phyloP scores from a whole-genome alignment of 1,140 invertebrate species.

The Diorhabda elongata region DNA sequence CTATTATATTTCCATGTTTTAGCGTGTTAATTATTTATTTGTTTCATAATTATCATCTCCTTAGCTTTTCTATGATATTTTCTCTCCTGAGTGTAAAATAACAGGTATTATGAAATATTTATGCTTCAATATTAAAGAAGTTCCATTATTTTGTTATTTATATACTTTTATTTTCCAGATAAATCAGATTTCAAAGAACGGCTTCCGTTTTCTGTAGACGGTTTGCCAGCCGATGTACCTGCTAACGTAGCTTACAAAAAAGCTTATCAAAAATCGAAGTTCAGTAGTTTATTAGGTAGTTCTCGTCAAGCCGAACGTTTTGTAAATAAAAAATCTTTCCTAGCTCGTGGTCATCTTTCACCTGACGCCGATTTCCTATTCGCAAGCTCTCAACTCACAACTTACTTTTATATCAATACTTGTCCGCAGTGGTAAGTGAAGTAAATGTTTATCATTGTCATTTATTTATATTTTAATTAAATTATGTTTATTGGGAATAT shows the following conservation, averaged over 20 bases:
- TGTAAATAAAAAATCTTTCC: constrained; percentile 41
- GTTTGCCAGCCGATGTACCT: constrained; percentile 28
- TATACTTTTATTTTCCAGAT: constrained; percentile 33
- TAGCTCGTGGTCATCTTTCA: constrained; percentile 53
- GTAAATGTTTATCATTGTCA: no score
- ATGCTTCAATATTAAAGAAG: no score
- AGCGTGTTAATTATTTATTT: no score
- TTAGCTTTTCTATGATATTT: no score
- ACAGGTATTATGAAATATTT: no score
- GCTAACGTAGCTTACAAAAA: constrained; percentile 35
- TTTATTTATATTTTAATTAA: no score
- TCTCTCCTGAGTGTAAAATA: no score
- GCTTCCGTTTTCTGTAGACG: constrained; percentile 39
- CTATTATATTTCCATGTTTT: no score
- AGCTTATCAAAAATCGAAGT: constrained; percentile 40
- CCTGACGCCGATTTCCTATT: constrained; percentile 54
- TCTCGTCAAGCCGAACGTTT: constrained; percentile 37
- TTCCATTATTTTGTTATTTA: neutral
- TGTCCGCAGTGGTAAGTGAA: constrained; percentile 51
- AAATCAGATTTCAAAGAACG: constrained; percentile 35
- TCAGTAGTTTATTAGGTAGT: constrained; percentile 43
- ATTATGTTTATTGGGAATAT: no score
- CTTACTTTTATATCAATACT: constrained; percentile 54
- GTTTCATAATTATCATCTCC: no score
- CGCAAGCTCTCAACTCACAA: constrained; percentile 48